Base-by-base conservation (phyloP, 2,888 invertebrate genomes). In the Drosophila diplacantha region DNA sequence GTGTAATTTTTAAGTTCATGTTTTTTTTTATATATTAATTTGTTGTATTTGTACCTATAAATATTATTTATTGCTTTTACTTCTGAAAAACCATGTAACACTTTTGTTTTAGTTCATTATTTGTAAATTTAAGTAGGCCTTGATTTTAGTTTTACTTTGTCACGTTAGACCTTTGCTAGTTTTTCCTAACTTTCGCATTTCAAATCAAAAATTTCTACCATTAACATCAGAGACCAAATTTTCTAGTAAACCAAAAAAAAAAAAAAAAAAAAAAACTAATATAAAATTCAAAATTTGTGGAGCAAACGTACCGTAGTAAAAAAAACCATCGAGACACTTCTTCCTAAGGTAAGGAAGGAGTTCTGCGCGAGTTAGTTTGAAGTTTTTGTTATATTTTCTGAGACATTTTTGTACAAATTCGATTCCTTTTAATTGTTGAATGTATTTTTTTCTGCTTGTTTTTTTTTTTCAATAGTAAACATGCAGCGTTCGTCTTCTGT, bases 261-360 rank as follows among this genome's bases (percentile, higher is more conserved):
- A 39, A 9, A 7, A 8, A 26, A 26, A 26, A 26, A 26, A 6
- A 3, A 44, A 14, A 8, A 8, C 7, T 2, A 18, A 43, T 16
- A 6, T 26, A n/a, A 55, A 55, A 55, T 55, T 55, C 54, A 3
- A 55, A 55, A 55, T 49, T 35, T 34, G 34, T 34, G 8, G 34
- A 34, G n/a, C n/a, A 4, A 34, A 34, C 12, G 3, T 12, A 12
- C 11, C 12, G 5, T 31, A 5, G 5, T 31, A 5, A 2, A 12
- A 12, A 35, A 7, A 35, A 8, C 3, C 4, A 16, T 2, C 8
- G 8, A 8, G 3, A 9, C 7, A 9, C 14, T 11, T 14, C 7
- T 24, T 14, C 24, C 18, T 3, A 16, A 16, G 16, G 34, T 35
- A 16, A 4, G n/a, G 16, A 3, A 34, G 4, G 3, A 3, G 34